These are phyloP conservation scores for Psittacara wagleri DNA, from an alignment of 2,113 vertebrate species.

Conservation along the genomic window DNA sequence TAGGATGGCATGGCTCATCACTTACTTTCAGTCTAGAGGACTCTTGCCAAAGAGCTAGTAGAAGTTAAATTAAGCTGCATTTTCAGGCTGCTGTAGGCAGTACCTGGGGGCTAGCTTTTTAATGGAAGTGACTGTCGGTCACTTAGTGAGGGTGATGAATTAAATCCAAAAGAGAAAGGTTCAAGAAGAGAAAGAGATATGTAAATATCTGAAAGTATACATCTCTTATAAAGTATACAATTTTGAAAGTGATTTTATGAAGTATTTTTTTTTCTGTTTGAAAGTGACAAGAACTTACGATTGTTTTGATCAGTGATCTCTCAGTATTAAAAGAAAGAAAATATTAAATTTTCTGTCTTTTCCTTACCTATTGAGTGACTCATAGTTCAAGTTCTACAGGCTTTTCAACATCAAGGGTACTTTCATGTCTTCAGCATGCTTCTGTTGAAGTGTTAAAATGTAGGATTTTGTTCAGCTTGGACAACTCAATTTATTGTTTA, in stretches of 20 bases:
- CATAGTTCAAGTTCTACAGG: not conserved
- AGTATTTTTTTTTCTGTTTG: not conserved
- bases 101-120: not conserved
- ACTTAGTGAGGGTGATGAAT: not conserved
- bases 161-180: not conserved
- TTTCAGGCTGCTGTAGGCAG: not conserved
- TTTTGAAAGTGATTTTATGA: not conserved
- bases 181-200: not conserved
- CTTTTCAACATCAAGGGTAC: not conserved
- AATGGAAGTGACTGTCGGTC: not conserved
- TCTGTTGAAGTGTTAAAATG: not conserved
- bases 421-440: not conserved
- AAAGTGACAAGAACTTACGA: not conserved
- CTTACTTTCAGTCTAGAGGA: not conserved
- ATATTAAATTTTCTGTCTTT: not conserved
- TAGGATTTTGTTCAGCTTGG: not conserved
- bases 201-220: not conserved
- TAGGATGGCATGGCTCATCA: not conserved
- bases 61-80: not conserved
- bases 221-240: not conserved
- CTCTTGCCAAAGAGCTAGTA: not conserved
- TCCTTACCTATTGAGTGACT: not conserved
- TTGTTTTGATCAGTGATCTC: not conserved
- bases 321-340: not conserved
- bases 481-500: not conserved